phyloP scores from a whole-genome alignment of 2,888 invertebrate species.

The Philhelius pedissequus region DNA sequence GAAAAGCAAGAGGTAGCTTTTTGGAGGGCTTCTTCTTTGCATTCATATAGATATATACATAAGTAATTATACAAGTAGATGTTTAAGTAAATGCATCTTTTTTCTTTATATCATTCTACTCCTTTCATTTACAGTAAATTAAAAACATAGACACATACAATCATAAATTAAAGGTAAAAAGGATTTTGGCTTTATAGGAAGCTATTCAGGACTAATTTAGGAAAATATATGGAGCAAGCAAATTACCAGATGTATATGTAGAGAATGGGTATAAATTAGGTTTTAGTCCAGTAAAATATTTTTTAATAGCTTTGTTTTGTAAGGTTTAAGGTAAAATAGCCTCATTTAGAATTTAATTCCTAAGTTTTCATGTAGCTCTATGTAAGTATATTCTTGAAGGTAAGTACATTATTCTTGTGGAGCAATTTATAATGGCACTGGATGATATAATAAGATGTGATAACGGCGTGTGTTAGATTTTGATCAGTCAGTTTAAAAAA shows the following conservation, averaged over 20 bases:
- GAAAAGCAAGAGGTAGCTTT: not conserved
- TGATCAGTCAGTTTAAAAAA: too few species aligned
- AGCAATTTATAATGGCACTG: too few species aligned
- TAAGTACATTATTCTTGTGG: too few species aligned
- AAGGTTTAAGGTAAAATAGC: not conserved
- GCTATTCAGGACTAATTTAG: not conserved
- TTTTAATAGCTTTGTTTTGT: not conserved
- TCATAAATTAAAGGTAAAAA: not conserved
- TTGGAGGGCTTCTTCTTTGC: too few species aligned
- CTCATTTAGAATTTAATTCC: not conserved
- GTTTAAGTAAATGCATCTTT: not conserved
- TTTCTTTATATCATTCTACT: not conserved
- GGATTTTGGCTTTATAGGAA: not conserved
- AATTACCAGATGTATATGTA: not conserved
- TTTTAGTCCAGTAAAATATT: not conserved
- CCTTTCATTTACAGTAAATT: not conserved
- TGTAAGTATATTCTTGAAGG: too few species aligned
- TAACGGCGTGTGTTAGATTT: too few species aligned
- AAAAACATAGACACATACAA: not conserved
- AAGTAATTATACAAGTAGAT: not conserved
- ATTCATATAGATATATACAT: not conserved
- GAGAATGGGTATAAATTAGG: not conserved
- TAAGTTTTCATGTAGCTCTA: not conserved
- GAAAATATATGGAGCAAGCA: not conserved
- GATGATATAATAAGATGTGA: too few species aligned